These are phyloP conservation scores for Typhlomys cinereus DNA, from an alignment of 2,113 vertebrate species.

Conservation along the genomic window DNA sequence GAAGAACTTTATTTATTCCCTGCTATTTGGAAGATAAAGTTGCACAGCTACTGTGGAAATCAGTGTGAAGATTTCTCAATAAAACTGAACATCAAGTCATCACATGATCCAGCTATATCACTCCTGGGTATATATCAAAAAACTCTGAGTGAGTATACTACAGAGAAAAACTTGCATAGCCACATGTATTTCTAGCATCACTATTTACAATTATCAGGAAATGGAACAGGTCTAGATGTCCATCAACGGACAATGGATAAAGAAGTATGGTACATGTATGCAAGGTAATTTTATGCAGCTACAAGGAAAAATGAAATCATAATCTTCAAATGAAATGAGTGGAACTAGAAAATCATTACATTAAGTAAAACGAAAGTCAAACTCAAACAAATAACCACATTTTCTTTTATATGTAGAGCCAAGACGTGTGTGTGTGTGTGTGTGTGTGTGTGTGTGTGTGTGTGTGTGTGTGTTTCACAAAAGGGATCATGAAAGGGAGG, in stretches of 20 bases:
- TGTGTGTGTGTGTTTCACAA: neutral
- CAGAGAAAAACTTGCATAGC: neutral
- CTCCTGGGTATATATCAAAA: neutral
- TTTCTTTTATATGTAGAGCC: neutral
- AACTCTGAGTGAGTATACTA: neutral
- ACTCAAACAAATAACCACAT: neutral
- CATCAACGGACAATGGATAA: neutral
- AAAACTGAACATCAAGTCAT: neutral
- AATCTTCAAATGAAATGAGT: neutral
- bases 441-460: neutral
- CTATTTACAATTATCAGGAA: neutral
- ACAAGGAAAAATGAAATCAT: neutral
- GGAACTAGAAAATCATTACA: neutral
- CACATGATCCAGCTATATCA: neutral
- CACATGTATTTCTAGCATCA: too few species aligned
- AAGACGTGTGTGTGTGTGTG: neutral
- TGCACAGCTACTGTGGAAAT: neutral
- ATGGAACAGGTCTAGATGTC: neutral
- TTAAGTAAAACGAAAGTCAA: neutral
- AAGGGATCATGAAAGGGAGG: neutral
- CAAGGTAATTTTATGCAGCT: neutral
- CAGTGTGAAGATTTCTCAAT: too few species aligned
- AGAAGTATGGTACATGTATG: neutral
- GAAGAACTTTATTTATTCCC: too few species aligned
- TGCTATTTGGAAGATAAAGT: neutral